Evolutionary conservation across 2,888 invertebrate species (phyloP), one percentile per base, ranked within the genome.

Genomic region (Geotrupes spiniger): DNA sequence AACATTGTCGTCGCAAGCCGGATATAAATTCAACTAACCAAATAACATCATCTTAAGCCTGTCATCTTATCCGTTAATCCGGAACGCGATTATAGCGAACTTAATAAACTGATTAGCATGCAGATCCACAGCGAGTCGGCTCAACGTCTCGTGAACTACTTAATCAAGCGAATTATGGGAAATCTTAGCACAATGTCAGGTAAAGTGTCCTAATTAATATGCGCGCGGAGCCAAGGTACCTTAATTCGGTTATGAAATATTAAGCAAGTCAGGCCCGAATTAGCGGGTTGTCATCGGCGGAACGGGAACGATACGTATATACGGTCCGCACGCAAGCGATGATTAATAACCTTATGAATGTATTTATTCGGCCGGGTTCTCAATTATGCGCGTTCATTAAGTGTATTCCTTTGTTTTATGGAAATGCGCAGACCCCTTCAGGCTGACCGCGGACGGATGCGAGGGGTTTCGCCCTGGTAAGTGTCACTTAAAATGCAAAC

Each of bases 171-270:
- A 67, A 68, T 69, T 66, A 67, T 60, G 63, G 61, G 61, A 63
- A 69, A 68, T 70, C 69, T 70, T 68, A 65, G 63, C 62, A 65
- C 65, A 67, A 65, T 66, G 66, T 65, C 66, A 66, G 66, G 67
- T 65, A 63, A 60, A 62, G 52, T 61, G 55, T 50, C 56, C 61
- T 64, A 68, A 69, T 69, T 69, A 69, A 69, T 69, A 68, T 65
- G 67, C 66, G 61, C 63, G 58, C 60, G 60, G 57, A 58, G 63
- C 59, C 56, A 57, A 63, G 65, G 58, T 61, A 61, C 63, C 65
- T 64, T 68, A 67, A 69, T 69, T 65, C 64, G 58, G 65, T 66
- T 65, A 67, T 70, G 65, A 69, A 70, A 68, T 69, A 69, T 70
- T 70, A 64, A 70, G 60, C 61, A 57, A 63, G 63, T 58, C 60